Base-by-base conservation (phyloP, 2,888 invertebrate species). In the Linnaemya vulpina region DNA sequence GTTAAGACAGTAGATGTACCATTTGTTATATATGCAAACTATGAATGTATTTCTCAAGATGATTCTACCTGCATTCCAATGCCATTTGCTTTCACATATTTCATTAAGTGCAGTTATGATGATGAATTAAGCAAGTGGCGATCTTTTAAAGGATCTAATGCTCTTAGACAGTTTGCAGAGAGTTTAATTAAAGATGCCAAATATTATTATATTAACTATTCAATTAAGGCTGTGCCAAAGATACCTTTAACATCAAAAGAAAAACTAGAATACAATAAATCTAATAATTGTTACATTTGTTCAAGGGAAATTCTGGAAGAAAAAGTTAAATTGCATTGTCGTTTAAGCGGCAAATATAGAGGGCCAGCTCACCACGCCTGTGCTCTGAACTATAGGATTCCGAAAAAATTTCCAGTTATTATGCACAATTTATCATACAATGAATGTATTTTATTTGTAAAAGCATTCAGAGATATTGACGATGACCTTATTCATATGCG, bases 401-500 rank as follows among this genome's bases (percentile, higher is more conserved):
- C 65, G 9, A 63, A 73, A n/a, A n/a, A 71, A 13, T 70, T 78
- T 38, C 78, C 78, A 11, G 53, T 78, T 15, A 20, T 78, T 43
- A 67, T 74, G 40, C 51, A 49, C 9, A 80, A 67, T 40, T 55
- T 79, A 22, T 40, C 65, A 3, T 3, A 40, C 49, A 35, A 73
- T 13, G 49, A 74, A 20, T 43, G n/a, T n/a, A 25, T 67, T 40
- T 30, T 58, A 5, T 25, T 80, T 13, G 35, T 80, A 13, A 67
- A 65, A 43, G 51, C 67, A 8, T 38, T 80, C 7, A 30, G 0
- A 11, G 68, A 60, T 9, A 46, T 67, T 10, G 49, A 67, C 60
- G 9, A 77, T 7, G 83, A 76, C 38, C n/a, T 78, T 0, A 83
- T 86, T 46, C 80, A 68, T 9, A 49, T 91, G 4, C 86, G 91